Base-by-base conservation (phyloP, 2,888 invertebrate species). In the Desoria tigrina region DNA sequence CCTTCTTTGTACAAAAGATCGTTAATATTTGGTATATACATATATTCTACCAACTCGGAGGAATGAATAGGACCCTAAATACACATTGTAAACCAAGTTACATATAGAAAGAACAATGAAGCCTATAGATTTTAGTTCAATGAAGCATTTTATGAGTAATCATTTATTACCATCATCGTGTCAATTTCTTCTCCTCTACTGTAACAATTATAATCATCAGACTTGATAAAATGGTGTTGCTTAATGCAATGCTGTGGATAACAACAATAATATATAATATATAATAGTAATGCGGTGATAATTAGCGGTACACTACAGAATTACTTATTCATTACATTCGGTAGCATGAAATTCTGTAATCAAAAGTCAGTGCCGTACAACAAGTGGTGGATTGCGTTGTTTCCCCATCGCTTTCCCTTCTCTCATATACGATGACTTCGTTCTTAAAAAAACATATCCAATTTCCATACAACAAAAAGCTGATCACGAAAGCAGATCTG, bases 401-500 rank as follows among this genome's bases (percentile, higher is more conserved):
- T 45, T n/a, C 16, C 21, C 45, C n/a, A 45, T 18, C 21, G 18
- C 21, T 45, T 45, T 21, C 21, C 45, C 45, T 18, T 18, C n/a
- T 45, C 45, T 45, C 45, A 6, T n/a, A 9, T 18, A 45, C 21
- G 45, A 18, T 18, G 45, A 45, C n/a, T 18, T 16, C 6, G 7
- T 45, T 4, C 18, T 45, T 45, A 18, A 45, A 18, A 21, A 16
- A 45, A 45, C 21, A 18, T 45, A 16, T 18, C 45, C 45, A 45
- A 18, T 45, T 4, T 18, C 45, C 45, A 45, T 45, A 57, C 14
- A 21, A 37, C 2, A 42, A 32, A 26, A 42, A 57, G 56, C 39
- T 37, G 42, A 57, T 68, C 68, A 68, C 68, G 68, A 68, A 59
- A 68, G 68, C 65, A 68, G 68, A 64, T 68, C 68, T 68, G 65